Percentiles rank a stretch among this genome's conserved stretches.
phyloP scores from a whole-genome alignment of 2,797 vertebrate species.

The Rhinogobio ventralis region DNA sequence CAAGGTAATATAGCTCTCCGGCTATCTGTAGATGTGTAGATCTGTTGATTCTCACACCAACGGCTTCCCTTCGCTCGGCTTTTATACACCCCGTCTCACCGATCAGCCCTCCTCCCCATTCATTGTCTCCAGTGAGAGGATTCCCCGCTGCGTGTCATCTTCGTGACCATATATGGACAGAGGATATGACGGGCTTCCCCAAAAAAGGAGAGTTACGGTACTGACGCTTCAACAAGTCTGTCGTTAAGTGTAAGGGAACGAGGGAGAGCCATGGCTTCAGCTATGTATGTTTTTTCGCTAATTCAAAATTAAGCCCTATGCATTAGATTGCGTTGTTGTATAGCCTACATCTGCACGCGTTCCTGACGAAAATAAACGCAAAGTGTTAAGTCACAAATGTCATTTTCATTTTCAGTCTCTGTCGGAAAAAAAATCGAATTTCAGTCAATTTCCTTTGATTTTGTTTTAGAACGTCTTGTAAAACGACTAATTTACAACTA shows the following conservation, averaged over 20 bases:
- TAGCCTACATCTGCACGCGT: not conserved
- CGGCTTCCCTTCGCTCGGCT: conserved; percentile 80
- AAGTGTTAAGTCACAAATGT: not conserved
- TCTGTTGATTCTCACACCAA: conserved; percentile 78
- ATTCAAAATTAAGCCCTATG: not conserved
- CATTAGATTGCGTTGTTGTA: not conserved
- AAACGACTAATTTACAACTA: not conserved
- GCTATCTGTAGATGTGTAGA: conserved; percentile 79
- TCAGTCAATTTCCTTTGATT: not conserved
- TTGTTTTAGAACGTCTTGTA: not conserved
- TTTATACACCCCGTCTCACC: conserved; percentile 89
- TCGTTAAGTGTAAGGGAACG: conserved; percentile 61
- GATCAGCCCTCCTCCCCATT: conserved; percentile 92
- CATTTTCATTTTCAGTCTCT: not conserved
- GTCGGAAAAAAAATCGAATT: not conserved
- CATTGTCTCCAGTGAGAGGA: conserved; percentile 97
- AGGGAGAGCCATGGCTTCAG: conserved; percentile 48
- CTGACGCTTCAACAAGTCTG: conserved; percentile 87
- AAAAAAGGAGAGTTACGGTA: conserved; percentile 84
- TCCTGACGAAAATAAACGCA: not conserved
- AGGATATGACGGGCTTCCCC: conserved; percentile 95
- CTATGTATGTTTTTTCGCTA: conserved; percentile 16
- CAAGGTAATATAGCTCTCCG: conserved; percentile 70
- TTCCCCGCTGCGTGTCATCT: conserved; percentile 97
- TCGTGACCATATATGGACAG: conserved; percentile 98